Conservation (phyloP, 1,140 invertebrate species). For the Varroa destructor region DNA sequence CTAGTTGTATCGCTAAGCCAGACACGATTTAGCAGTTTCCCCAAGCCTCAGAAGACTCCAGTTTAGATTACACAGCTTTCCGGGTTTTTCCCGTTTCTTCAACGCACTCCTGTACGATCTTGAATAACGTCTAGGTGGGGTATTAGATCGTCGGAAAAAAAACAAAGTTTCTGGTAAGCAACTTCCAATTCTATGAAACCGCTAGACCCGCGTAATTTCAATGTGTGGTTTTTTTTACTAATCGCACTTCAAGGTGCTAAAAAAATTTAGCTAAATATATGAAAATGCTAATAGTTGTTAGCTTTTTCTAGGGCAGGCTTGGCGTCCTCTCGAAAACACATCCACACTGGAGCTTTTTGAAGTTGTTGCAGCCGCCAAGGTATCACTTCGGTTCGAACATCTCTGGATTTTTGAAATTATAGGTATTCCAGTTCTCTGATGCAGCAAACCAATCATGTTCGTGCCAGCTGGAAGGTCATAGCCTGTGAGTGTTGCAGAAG, state of each 20-base stretch:
- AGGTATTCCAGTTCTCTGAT: neutral
- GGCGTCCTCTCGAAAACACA: neutral
- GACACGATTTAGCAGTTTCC: too few relatives aligned
- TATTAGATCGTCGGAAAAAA: neutral
- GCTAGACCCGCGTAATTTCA: neutral
- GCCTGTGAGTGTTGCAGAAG: neutral
- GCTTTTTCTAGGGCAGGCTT: neutral
- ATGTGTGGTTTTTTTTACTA: neutral
- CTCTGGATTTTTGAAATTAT: neutral
- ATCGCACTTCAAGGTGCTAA: neutral
- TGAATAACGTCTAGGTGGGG: neutral
- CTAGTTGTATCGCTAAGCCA: too few relatives aligned
- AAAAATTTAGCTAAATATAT: constrained; percentile 1
- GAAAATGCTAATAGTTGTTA: neutral
- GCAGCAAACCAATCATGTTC: neutral
- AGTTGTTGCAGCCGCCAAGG: neutral
- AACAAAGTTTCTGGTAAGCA: neutral
- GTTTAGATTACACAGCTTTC: too few relatives aligned
- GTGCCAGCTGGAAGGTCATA: neutral
- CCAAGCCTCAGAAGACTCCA: too few relatives aligned
- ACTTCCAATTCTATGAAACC: neutral
- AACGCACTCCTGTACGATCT: too few relatives aligned
- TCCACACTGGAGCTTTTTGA: neutral
- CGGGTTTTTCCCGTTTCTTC: too few relatives aligned
- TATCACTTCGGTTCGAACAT: neutral